Evolutionary conservation across 2,888 invertebrate species (phyloP).

Genomic region (Brachylomia viminalis): DNA sequence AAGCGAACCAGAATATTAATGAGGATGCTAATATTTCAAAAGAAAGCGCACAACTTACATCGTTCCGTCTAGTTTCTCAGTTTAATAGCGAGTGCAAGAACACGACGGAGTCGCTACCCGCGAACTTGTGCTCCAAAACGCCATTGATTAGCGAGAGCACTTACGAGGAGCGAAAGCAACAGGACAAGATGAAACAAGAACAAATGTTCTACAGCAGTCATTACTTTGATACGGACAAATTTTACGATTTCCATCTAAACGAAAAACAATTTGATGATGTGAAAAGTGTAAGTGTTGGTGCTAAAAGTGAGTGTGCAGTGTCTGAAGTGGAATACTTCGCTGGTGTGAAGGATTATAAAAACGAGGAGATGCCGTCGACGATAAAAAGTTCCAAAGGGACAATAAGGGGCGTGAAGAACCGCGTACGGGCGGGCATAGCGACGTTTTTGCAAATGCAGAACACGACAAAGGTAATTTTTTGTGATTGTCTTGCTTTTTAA

Average conservation of each 20-base stretch:
- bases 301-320: constrained; percentile 85
- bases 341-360: constrained; percentile 94
- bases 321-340: constrained; percentile 93
- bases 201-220: constrained; percentile 88
- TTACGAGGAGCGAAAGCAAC: constrained; percentile 92
- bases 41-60: constrained; percentile 88
- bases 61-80: constrained; percentile 89
- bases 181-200: constrained; percentile 87
- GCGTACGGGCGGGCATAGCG: constrained; percentile 98
- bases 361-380: constrained; percentile 92
- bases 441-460: constrained; percentile 97
- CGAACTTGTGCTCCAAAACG: constrained; percentile 78
- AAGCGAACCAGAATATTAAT: constrained; percentile 87
- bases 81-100: constrained; percentile 84
- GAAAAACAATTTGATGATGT: constrained; percentile 91
- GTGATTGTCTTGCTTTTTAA: constrained; percentile 73
- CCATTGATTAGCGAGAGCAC: constrained; percentile 92
- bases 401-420: constrained; percentile 97
- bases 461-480: constrained; percentile 93
- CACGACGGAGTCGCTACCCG: constrained; percentile 77
- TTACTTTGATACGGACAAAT: constrained; percentile 94
- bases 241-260: constrained; percentile 95
- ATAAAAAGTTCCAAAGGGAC: constrained; percentile 98
- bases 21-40: constrained; percentile 86
- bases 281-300: constrained; percentile 86